Evolutionary conservation across 2,113 vertebrate genomes (phyloP), one percentile per base, ranked within the genome.

Genomic region (Nymphicus hollandicus): DNA sequence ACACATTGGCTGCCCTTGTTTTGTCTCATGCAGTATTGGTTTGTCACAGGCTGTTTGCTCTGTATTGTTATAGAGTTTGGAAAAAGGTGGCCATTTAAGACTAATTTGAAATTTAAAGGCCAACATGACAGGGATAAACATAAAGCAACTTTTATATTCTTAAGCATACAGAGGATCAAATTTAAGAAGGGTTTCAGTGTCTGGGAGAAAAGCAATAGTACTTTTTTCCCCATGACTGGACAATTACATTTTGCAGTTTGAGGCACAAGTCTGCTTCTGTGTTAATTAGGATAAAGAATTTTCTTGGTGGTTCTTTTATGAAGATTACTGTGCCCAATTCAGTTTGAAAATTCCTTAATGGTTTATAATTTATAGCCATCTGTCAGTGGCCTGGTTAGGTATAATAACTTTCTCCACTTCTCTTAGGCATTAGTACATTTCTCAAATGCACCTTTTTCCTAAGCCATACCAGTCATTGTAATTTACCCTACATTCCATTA

Each of bases 311-410:
- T 39, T 73, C 58, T 81, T 82, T 89, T 81, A 58, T 74, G 46
- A 80, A 81, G 68, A 90, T 88, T 86, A 61, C 53, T 53, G 39
- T 68, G 58, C 41, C 81, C 18, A 11, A 53, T 81, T 61, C 44
- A 24, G 44, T 81, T 82, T 81, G 39, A 87, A 86, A 95, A 61
- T 65, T 94, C 63, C 18, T 27, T 86, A 68, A 64, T 47, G 17
- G 18, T 86, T 90, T 78, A 78, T 73, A 81, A 86, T 96, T 83
- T 88, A 69, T 71, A 73, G 63, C 87, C 90, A 93, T 90, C 88
- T 94, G 85, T 83, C 80, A 81, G 50, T 69, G 72, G 46, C 50
- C 82, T 88, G 55, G 24, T 93, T 88, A 78, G 68, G 68, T 61
- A 43, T 77, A 70, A 70, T 77, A 90, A 83, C 68, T 52, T 17